A percentile compares a stretch with the other conserved stretches of the same genome.
Conservation (phyloP, 1,140 invertebrate genomes). For the Oedothorax gibbosus region DNA sequence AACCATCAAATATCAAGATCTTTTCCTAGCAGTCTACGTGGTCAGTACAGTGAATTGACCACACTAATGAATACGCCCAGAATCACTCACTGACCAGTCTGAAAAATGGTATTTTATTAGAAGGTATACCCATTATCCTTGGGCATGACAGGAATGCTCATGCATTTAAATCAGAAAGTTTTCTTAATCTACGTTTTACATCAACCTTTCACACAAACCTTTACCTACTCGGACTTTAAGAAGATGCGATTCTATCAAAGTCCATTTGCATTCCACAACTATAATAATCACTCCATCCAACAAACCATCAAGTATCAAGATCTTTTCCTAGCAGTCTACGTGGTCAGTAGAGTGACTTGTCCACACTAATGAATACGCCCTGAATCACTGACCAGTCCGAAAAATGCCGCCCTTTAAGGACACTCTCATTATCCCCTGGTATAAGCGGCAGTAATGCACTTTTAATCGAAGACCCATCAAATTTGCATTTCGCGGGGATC, state of each 20-base stretch:
- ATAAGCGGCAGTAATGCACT: conserved; percentile 50
- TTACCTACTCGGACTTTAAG: no score
- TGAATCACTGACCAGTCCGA: conserved; percentile 52
- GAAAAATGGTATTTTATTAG: no score
- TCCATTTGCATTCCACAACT: conserved; percentile 8
- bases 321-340: conserved; percentile 9
- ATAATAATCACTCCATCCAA: conserved; percentile 44
- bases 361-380: conserved; percentile 42
- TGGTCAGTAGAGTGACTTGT: conserved; percentile 17
- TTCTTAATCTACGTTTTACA: no score
- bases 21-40: no score
- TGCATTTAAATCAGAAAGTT: no score
- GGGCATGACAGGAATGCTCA: no score
- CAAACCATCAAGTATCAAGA: conserved; percentile 28
- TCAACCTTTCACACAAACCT: no score
- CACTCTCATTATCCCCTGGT: conserved; percentile 13
- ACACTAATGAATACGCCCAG: no score
- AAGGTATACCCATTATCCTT: no score
- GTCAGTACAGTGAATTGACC: no score
- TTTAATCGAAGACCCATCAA: conserved; percentile 53
- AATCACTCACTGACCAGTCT: no score
- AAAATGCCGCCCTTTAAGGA: conserved; percentile 23
- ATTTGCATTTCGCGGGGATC: conserved; percentile 42
- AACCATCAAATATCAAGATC: no score
- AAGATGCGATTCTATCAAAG: background rate